These are phyloP conservation scores for Dascillus cervinus DNA, from an alignment of 2,888 invertebrate genomes.

Conservation along the genomic window DNA sequence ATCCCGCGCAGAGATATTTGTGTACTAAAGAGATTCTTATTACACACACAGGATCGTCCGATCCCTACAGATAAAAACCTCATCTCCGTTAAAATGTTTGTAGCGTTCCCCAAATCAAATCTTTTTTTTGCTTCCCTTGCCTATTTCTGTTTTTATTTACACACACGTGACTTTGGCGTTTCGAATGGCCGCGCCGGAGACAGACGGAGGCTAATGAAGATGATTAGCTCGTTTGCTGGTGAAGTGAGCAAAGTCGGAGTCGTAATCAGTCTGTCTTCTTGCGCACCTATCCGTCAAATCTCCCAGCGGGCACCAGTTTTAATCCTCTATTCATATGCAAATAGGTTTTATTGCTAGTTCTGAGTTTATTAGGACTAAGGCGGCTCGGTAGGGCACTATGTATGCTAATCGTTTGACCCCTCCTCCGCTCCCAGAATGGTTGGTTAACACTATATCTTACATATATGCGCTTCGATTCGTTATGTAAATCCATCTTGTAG, in stretches of 20 bases:
- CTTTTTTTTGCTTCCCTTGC: too few species aligned
- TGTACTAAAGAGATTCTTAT: constrained; percentile 35
- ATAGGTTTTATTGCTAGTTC: constrained; percentile 42
- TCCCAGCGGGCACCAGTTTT: constrained; percentile 33
- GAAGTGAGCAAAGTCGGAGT: constrained; percentile 24
- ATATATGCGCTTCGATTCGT: constrained; percentile 18
- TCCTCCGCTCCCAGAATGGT: constrained; percentile 16
- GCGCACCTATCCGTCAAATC: constrained; percentile 25
- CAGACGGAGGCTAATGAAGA: constrained; percentile 28
- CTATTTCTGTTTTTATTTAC: constrained; percentile 13
- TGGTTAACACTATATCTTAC: constrained; percentile 19
- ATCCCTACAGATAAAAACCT: constrained; percentile 31
- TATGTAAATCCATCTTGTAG: constrained; percentile 17
- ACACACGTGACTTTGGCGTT: constrained; percentile 5
- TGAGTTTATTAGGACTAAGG: constrained; percentile 35
- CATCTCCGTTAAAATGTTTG: constrained; percentile 32
- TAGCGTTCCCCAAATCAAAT: constrained; percentile 23
- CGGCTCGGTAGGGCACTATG: constrained; percentile 23
- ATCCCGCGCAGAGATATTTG: constrained; percentile 32
- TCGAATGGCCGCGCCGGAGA: too few species aligned
- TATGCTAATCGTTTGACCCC: constrained; percentile 33
- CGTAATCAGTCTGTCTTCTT: constrained; percentile 26
- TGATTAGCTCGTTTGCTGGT: constrained; percentile 34
- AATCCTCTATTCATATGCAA: constrained; percentile 43
- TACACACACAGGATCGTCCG: constrained; percentile 29